Conservation (phyloP, 1,140 invertebrate species). For the Penaeus indicus region DNA sequence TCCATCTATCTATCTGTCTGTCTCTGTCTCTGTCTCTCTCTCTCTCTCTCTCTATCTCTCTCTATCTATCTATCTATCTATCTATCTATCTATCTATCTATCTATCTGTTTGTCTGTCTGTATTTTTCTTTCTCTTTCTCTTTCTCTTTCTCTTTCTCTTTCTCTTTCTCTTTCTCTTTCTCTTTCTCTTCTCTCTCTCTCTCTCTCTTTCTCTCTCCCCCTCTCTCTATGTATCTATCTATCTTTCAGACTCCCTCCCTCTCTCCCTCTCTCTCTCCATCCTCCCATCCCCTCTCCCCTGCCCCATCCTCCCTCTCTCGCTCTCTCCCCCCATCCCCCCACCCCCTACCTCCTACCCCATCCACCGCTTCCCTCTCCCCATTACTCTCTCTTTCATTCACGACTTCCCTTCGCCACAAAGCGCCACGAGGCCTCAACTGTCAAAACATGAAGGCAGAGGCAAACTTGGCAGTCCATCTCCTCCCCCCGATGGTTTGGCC, state of each 20-base stretch:
- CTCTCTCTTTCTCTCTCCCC: not conserved
- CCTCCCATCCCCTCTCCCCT: not conserved
- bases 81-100: too few species aligned
- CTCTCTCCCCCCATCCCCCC: not conserved
- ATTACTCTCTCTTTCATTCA: not conserved
- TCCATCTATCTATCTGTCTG: too few species aligned
- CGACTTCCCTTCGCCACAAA: not conserved
- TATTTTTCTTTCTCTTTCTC: too few species aligned
- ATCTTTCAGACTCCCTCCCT: not conserved
- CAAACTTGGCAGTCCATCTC: not conserved
- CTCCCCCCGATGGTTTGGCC: not conserved
- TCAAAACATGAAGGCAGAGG: too few species aligned
- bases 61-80: too few species aligned
- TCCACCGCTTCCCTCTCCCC: not conserved
- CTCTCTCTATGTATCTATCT: constrained; percentile 12
- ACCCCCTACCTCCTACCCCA: not conserved
- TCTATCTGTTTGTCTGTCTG: too few species aligned
- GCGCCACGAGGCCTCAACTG: too few species aligned
- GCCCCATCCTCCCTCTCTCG: too few species aligned
- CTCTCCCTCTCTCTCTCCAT: not conserved
- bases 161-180: too few species aligned
- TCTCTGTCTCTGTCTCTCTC: too few species aligned
- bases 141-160: too few species aligned
- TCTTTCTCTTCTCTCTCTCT: too few species aligned
- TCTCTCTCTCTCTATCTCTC: not conserved